Percentiles rank a stretch among this genome's conserved stretches.
phyloP scores from a whole-genome alignment of 2,888 invertebrate species.

The Gastracanthus pulcherrimus region DNA sequence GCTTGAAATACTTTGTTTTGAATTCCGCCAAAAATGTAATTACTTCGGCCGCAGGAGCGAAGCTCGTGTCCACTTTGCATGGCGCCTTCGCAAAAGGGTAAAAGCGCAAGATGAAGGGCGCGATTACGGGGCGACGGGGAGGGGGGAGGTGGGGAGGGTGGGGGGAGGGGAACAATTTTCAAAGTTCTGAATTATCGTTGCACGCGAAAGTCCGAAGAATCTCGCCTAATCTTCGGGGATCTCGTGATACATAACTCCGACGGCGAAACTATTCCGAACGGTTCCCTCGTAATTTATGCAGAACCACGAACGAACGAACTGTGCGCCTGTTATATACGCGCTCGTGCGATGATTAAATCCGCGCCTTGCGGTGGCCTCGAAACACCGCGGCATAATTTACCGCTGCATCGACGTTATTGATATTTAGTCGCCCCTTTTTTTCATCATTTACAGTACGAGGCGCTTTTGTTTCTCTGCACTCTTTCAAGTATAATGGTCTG shows the following conservation, averaged over 20 bases:
- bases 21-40: slow-evolving; percentile 51
- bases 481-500: too few relatives aligned
- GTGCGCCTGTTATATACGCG: slow-evolving; percentile 6
- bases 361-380: slow-evolving; percentile 43
- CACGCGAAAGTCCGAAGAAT: slow-evolving; percentile 71
- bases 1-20: slow-evolving; percentile 39
- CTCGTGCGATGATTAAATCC: slow-evolving; percentile 56
- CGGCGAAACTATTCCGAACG: slow-evolving; percentile 58
- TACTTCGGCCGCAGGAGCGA: background rate
- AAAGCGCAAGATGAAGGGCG: slow-evolving; percentile 54
- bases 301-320: slow-evolving; percentile 27
- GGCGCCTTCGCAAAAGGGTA: slow-evolving; percentile 30
- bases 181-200: slow-evolving; percentile 71
- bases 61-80: too few relatives aligned
- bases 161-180: slow-evolving; percentile 57
- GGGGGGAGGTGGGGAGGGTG: too few relatives aligned
- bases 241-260: slow-evolving; percentile 58
- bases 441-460: too few relatives aligned
- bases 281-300: slow-evolving; percentile 58
- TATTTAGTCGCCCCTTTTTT: slow-evolving; percentile 20
- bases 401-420: slow-evolving; percentile 40
- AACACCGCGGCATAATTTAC: slow-evolving; percentile 49
- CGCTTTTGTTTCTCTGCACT: too few relatives aligned
- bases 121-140: slow-evolving; percentile 36
- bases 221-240: slow-evolving; percentile 60